A percentile compares a stretch with the other conserved stretches of the same genome.
phyloP scores from a whole-genome alignment of 2,888 invertebrate species.

The Dolomedes plantarius region DNA sequence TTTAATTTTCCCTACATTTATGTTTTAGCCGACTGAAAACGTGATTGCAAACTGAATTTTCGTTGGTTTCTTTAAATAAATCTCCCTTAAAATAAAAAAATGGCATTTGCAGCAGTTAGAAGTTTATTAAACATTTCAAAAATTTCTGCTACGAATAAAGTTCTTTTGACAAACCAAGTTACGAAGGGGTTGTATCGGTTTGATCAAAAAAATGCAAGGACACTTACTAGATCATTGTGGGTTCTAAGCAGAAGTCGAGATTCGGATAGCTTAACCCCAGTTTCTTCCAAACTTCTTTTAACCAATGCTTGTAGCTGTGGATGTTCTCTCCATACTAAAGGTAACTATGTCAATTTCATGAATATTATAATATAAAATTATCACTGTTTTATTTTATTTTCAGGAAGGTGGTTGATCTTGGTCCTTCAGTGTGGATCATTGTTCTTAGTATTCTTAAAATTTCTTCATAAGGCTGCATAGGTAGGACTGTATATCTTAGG shows the following conservation, averaged over 20 bases:
- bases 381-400: too few species aligned
- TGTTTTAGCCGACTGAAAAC: too few species aligned
- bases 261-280: background rate
- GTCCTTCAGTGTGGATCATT: too few species aligned
- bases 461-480: too few species aligned
- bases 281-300: background rate
- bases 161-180: slow-evolving; percentile 16
- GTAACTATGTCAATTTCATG: slow-evolving; percentile 19
- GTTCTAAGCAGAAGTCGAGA: slow-evolving; percentile 27
- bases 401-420: too few species aligned
- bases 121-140: slow-evolving; percentile 19
- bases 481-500: too few species aligned
- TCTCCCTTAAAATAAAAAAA: slow-evolving; percentile 10
- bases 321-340: slow-evolving; percentile 46
- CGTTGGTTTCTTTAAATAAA: too few species aligned
- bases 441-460: too few species aligned
- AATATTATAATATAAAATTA: too few species aligned
- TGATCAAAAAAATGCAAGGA: slow-evolving; percentile 25
- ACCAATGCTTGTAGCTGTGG: slow-evolving; percentile 37
- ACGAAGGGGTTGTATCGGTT: slow-evolving; percentile 12
- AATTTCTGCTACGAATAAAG: slow-evolving; percentile 8
- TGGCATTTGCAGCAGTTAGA: slow-evolving; percentile 41
- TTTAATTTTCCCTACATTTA: too few species aligned
- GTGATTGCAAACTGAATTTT: too few species aligned
- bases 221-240: slow-evolving; percentile 40